Conservation (phyloP, 1,140 invertebrate genomes). For the Aphelinus certus region DNA sequence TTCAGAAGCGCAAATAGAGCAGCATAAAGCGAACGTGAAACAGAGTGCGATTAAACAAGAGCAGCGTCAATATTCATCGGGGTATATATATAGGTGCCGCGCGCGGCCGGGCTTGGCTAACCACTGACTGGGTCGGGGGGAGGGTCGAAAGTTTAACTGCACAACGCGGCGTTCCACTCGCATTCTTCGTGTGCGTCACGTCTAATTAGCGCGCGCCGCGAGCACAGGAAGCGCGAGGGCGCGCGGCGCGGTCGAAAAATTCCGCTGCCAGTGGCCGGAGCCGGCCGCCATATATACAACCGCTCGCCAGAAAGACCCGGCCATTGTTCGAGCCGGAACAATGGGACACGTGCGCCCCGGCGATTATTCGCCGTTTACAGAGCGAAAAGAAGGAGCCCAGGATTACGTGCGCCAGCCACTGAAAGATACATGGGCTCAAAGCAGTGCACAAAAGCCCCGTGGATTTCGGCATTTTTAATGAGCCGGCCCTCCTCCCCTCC, state of each 20-base stretch:
- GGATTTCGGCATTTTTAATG: constrained; percentile 23
- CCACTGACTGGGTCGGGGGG: no score
- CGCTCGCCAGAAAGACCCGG: constrained; percentile 7
- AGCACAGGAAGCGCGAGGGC: not conserved
- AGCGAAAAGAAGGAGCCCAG: constrained; percentile 14
- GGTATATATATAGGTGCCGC: no score
- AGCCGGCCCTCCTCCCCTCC: no score
- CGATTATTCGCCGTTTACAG: constrained; percentile 50
- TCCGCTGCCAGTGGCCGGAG: constrained; percentile 15
- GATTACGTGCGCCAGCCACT: not conserved
- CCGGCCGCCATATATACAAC: not conserved
- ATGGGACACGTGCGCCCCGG: constrained; percentile 34
- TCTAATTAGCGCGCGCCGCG: constrained; percentile 31
- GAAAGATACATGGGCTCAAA: not conserved
- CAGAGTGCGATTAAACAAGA: no score
- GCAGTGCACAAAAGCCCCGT: not conserved
- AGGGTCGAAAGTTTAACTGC: no score
- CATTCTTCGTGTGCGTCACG: not conserved
- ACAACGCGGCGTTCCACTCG: not conserved
- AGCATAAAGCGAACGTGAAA: no score
- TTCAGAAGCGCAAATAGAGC: no score
- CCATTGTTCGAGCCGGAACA: constrained; percentile 48
- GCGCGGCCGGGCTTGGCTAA: no score
- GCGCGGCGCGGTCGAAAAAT: constrained; percentile 32
- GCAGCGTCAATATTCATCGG: no score